phyloP scores from a whole-genome alignment of 64 coral and sea anemone genomes.

The Porites australiensis region DNA sequence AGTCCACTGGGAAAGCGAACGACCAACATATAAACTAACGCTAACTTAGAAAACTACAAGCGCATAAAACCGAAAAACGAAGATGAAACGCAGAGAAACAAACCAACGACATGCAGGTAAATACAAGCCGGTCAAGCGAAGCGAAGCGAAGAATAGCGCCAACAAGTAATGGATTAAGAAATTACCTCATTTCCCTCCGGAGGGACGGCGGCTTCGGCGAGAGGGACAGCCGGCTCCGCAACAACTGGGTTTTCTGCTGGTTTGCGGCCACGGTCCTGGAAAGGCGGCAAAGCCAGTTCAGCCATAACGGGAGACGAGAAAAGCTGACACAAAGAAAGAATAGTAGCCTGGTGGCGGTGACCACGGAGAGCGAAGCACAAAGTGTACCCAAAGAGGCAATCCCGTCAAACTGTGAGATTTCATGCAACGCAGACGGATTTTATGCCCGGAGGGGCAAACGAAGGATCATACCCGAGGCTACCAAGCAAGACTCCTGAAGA shows the following conservation, averaged over 20 bases:
- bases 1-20: background rate
- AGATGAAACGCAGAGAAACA: background rate
- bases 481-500: too few relatives aligned
- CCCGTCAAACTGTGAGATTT: too few relatives aligned
- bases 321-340: background rate
- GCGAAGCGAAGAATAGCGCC: background rate
- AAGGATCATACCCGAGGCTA: too few relatives aligned
- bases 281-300: conserved; percentile 14
- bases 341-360: background rate
- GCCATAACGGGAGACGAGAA: background rate
- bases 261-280: background rate
- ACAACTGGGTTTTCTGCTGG: conserved; percentile 20
- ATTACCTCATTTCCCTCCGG: background rate
- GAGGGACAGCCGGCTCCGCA: background rate
- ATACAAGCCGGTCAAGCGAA: background rate
- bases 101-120: background rate
- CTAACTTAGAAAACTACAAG: too few relatives aligned
- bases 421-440: too few relatives aligned
- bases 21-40: background rate
- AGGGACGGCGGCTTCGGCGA: background rate
- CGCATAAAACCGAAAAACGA: background rate
- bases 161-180: background rate
- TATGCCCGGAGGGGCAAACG: too few relatives aligned
- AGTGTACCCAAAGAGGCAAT: background rate
- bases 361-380: background rate